Base-by-base conservation (phyloP, 2,113 vertebrate species). In the Chrysemys picta region DNA sequence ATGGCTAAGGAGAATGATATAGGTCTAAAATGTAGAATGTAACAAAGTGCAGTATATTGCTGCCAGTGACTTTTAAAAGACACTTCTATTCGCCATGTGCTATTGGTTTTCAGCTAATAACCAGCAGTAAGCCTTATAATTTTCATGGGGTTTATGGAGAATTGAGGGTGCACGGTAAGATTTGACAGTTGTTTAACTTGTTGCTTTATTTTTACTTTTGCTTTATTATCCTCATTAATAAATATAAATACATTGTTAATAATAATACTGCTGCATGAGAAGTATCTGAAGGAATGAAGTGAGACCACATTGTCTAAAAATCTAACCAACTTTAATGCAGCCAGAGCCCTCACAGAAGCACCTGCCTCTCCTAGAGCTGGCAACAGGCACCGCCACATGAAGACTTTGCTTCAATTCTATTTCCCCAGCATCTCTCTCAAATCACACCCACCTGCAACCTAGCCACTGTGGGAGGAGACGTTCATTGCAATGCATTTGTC, bases 101-200 rank as follows among this genome's bases (percentile, higher is more conserved):
- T 81, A 80, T 38, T 91, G 87, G 38, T 93, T 96, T 0, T 0
- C 53, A 93, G 88, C 80, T 94, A 93, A 52, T 88, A 94, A 85
- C 50, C 52, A 54, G 88, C 82, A 85, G 76, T 78, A 72, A 94
- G 19, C 76, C 76, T 57, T 81, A 45, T 52, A 86, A 78, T 75
- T 53, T 78, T 78, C 94, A 38, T 90, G 50, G 80, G 85, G 94
- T 96, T 94, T 95, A 96, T 84, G 81, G 38, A 54, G 52, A 89
- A 88, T 13, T 86, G 89, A 93, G 91, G 84, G 84, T 90, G 49
- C 79, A 95, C 88, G 54, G 56, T 93, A 84, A 78, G 27, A 80
- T 89, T 94, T 91, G 89, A 86, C 69, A 62, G 78, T 82, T 87
- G 16, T 85, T 96, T 84, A 95, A 93, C 72, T 78, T 88, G 42